Conservation (phyloP, 1,140 invertebrate genomes). For the Schlechtendalia chinensis region DNA sequence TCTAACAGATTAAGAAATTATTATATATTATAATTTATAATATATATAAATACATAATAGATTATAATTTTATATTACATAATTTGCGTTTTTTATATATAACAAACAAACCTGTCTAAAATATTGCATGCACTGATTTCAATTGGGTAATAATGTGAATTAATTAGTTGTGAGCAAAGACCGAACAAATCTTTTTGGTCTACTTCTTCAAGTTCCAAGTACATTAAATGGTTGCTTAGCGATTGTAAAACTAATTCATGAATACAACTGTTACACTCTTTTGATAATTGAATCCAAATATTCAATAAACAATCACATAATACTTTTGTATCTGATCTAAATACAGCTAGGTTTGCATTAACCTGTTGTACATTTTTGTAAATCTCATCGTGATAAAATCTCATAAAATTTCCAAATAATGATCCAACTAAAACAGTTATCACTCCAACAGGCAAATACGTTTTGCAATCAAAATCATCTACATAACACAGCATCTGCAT, state of each 20-base stretch:
- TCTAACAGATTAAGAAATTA: neutral
- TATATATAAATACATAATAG: too few relatives aligned
- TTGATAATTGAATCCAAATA: slow-evolving; percentile 25
- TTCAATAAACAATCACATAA: neutral
- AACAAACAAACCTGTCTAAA: slow-evolving; percentile 15
- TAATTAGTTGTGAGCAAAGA: slow-evolving; percentile 18
- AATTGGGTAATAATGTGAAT: slow-evolving; percentile 25
- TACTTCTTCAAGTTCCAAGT: slow-evolving; percentile 34
- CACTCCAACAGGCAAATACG: slow-evolving; percentile 29
- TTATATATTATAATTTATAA: neutral
- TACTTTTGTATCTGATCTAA: slow-evolving; percentile 41
- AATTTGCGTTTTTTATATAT: too few relatives aligned
- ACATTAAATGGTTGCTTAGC: neutral
- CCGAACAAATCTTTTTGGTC: slow-evolving; percentile 29
- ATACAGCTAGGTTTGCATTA: neutral
- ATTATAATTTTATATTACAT: neutral
- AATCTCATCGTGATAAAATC: slow-evolving; percentile 23
- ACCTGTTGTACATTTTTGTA: slow-evolving; percentile 6
- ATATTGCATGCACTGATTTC: slow-evolving; percentile 28
- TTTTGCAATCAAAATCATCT: neutral
- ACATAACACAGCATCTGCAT: neutral
- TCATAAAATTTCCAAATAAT: slow-evolving; percentile 21
- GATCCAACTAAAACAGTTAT: neutral
- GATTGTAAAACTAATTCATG: slow-evolving; percentile 25
- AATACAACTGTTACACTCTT: slow-evolving; percentile 13